Evolutionary conservation across 2,888 invertebrate species (phyloP), one percentile per base, ranked within the genome.

Genomic region (Ptilodon capucinus): DNA sequence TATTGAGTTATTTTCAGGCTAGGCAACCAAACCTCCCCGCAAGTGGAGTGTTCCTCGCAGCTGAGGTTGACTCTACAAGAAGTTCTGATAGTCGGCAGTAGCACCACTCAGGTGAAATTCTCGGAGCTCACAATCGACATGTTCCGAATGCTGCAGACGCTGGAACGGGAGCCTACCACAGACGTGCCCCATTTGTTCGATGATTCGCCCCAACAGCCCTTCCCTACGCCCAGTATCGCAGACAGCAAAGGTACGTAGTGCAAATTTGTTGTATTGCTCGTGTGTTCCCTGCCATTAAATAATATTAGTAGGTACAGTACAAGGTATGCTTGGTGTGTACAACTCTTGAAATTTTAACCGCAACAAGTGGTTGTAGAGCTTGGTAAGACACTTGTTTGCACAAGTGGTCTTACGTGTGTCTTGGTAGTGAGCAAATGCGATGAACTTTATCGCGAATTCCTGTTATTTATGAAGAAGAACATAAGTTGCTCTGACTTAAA

Each of bases 41-140:
- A 40, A 0, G 93, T 97, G 66, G 98, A 98, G 81, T 95, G 97
- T 73, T 94, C 95, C 30, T 94, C 96, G 55, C 95, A 96, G 68
- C 96, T 97, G 95, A 95, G 95, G 76, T 92, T 98, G 61, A 94
- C 95, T 30, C 93, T 99, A 40, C 97, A 98, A 91, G 98, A 99
- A 90, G 97, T 97, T 59, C 92, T 99, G 48, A 97, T 99, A 60
- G 95, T 99, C 49, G 98, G 99, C 49, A 98, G 98, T 81, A 95
- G 96, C 71, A 94, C 95, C 60, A 97, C 98, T 75, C 98, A 99
- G 92, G 97, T 98, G 25, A 98, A 98, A 86, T 98, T 98, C 89
- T 98, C 97, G 63, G 98, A 99, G 85, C 91, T 99, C 64, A 98
- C 98, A 11, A 95, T 99, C 93, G 99, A 99, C 89, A 99, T 99